A percentile compares a stretch with the other conserved stretches of the same genome.
Evolutionary conservation across 2,797 vertebrate genomes (phyloP).

Genomic region (Fringilla coelebs): DNA sequence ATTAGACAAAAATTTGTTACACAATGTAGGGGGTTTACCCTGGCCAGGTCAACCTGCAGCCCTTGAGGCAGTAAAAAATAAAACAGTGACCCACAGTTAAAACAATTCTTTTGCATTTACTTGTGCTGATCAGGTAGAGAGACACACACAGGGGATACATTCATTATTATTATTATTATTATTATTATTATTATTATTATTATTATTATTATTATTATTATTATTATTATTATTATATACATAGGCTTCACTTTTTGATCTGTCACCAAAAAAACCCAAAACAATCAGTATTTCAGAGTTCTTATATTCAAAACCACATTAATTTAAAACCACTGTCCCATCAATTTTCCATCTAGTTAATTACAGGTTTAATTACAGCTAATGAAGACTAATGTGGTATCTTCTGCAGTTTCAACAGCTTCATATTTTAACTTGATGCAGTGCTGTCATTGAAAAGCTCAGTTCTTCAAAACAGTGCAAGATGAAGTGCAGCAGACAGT

Average conservation of each 20-base stretch:
- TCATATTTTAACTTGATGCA: background rate
- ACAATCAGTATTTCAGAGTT: background rate
- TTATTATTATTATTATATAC: background rate
- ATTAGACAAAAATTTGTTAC: background rate
- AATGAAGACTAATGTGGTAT: background rate
- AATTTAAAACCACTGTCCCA: background rate
- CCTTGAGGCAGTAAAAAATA: background rate
- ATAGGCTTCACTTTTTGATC: background rate
- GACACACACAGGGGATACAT: background rate
- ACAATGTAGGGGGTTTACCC: background rate
- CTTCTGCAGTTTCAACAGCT: background rate
- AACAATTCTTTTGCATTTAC: background rate
- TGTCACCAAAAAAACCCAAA: background rate
- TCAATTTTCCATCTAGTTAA: slow-evolving; percentile 4
- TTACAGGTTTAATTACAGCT: slow-evolving; percentile 17
- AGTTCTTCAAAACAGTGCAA: background rate
- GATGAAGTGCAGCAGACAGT: background rate
- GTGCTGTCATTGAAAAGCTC: background rate
- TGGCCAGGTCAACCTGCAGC: background rate
- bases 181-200: background rate
- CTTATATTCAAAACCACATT: background rate
- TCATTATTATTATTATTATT: background rate
- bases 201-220: background rate
- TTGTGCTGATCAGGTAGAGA: background rate
- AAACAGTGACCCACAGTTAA: background rate